Evolutionary conservation across 2,113 vertebrate genomes (phyloP), one percentile per base, ranked within the genome.

Genomic region (Periophthalmus modestus): DNA sequence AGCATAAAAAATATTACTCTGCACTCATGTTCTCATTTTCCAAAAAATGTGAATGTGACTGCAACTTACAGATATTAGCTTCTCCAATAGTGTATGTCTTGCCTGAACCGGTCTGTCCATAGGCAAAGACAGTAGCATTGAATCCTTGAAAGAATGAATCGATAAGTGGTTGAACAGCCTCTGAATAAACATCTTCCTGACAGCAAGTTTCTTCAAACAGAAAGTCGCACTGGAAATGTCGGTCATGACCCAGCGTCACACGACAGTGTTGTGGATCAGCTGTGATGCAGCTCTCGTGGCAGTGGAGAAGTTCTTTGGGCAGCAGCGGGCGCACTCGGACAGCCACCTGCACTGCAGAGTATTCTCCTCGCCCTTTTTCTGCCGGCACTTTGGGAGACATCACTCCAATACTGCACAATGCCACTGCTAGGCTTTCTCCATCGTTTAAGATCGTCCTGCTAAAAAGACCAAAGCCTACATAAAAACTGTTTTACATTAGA

Each of bases 61-160:
- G 61, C n/a, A 39, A 95, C 97, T 96, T 88, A 98, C 96, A 95
- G 74, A 97, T 95, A 84, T 96, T 96, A 73, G 95, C 94, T 89
- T 96, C 96, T 50, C 97, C 97, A 79, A 98, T 95, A 50, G 96
- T 98, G 87, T 98, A 96, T 0, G 97, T 98, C 92, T 99, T 98
- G 68, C 97, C 97, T 0, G 96, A 98, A 74, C 97, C 96, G 0
- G 96, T 98, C 92, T 98, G 97, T 0, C 97, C 97, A 11, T 99
- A 98, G 54, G 96, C 96, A 89, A 99, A 97, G 15, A 98, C 95
- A 0, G 97, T 97, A 69, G 95, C 95, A 52, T 98, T 98, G 92
- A 97, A 97, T 6, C 97, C 97, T 86, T 96, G 94, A 82, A 98
- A 96, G 87, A 98, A 98, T 23, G 96, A 95, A 61, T 96, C 93